phyloP scores from a whole-genome alignment of 2,113 vertebrate species.

The Eulemur rufifrons region DNA sequence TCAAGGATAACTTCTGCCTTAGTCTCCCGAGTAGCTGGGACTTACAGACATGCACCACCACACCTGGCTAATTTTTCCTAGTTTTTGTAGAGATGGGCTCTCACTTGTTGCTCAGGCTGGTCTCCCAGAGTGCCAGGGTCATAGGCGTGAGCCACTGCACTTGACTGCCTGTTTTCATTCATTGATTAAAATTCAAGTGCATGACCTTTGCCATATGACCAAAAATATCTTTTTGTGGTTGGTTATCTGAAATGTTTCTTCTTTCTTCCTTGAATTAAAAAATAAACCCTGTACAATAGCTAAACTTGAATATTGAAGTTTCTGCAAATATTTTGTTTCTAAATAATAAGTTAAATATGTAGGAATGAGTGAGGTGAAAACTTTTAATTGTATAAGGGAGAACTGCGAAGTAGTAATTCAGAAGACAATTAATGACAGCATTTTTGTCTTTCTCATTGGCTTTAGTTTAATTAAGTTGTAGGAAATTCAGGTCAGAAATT shows the following conservation, averaged over 20 bases:
- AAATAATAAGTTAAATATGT: not conserved
- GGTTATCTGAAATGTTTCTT: not conserved
- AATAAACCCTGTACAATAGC: not conserved
- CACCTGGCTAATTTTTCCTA: too few species aligned
- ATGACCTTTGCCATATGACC: not conserved
- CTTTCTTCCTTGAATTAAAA: not conserved
- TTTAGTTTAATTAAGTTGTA: conserved; percentile 9
- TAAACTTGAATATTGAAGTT: not conserved
- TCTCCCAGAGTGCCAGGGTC: too few species aligned
- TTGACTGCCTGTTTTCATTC: not conserved
- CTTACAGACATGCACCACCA: too few species aligned
- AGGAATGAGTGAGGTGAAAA: not conserved
- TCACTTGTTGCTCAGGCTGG: too few species aligned
- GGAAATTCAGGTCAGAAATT: not conserved
- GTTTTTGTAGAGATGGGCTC: too few species aligned
- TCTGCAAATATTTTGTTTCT: not conserved
- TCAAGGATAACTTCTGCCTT: too few species aligned
- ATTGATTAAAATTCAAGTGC: not conserved
- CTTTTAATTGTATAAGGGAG: not conserved
- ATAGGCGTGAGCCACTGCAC: too few species aligned
- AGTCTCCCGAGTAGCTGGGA: too few species aligned
- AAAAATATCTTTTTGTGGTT: not conserved
- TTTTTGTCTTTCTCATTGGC: conserved; percentile 4
- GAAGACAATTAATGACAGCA: not conserved
- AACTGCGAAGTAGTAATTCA: not conserved